phyloP scores from a whole-genome alignment of 2,113 vertebrate species.

The Phodopus roborovskii region DNA sequence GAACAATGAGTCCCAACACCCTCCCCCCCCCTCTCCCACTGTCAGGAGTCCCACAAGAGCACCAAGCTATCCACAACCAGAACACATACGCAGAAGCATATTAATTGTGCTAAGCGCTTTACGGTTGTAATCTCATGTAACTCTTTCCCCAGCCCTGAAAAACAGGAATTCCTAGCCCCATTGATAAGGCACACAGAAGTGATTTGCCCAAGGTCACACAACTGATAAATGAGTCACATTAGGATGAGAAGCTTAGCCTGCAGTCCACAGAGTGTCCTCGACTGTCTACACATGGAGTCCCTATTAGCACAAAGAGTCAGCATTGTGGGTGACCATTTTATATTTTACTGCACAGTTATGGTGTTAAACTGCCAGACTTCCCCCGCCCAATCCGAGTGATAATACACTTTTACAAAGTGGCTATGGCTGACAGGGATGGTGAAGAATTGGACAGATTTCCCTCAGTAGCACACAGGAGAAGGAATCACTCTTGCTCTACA shows the following conservation, averaged over 20 bases:
- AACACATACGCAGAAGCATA: too few relatives aligned
- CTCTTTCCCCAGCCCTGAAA: not conserved
- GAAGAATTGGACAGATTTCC: not conserved
- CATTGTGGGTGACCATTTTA: not conserved
- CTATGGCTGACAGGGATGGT: not conserved
- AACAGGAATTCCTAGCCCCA: not conserved
- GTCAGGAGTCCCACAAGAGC: too few relatives aligned
- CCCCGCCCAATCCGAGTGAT: not conserved
- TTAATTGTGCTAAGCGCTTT: not conserved
- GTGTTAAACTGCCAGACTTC: not conserved
- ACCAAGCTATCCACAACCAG: too few relatives aligned
- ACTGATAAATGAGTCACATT: not conserved
- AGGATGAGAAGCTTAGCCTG: not conserved
- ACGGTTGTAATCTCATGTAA: too few relatives aligned
- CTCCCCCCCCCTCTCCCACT: too few relatives aligned
- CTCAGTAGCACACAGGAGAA: not conserved
- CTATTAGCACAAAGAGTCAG: not conserved
- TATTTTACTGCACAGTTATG: not conserved
- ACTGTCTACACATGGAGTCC: not conserved
- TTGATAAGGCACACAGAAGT: not conserved
- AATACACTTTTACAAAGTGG: not conserved
- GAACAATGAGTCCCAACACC: too few relatives aligned
- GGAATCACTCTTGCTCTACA: too few relatives aligned
- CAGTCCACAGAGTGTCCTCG: not conserved
- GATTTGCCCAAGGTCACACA: not conserved